Percentiles rank a stretch among this genome's conserved stretches.
Evolutionary conservation across 2,888 invertebrate species (phyloP).

Genomic region (Acronicta aceris): DNA sequence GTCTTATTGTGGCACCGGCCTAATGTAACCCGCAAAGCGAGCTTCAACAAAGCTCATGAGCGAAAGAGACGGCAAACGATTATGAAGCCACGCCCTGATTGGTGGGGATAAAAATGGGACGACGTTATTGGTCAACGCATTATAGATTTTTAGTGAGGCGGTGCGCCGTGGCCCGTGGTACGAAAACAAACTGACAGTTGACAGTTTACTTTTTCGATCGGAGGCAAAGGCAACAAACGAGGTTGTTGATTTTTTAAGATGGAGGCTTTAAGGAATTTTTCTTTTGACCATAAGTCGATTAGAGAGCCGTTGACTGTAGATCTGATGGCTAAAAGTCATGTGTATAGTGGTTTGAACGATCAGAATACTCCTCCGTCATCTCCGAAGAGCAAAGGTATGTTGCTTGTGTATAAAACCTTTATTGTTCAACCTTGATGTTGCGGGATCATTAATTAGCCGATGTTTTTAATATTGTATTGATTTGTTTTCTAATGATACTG

Average conservation of each 20-base stretch:
- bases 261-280: conserved; percentile 68
- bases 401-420: conserved; percentile 7
- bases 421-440: background rate
- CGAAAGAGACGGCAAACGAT: conserved; percentile 77
- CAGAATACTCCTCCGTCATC: conserved; percentile 77
- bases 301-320: conserved; percentile 71
- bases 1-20: conserved; percentile 63
- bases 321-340: conserved; percentile 63
- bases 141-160: conserved; percentile 86
- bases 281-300: conserved; percentile 64
- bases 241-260: conserved; percentile 52
- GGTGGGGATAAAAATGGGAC: conserved; percentile 77
- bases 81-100: conserved; percentile 79
- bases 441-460: too few species aligned
- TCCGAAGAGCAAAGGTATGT: conserved; percentile 81
- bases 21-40: conserved; percentile 66
- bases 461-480: too few species aligned
- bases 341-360: conserved; percentile 62
- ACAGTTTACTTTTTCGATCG: conserved; percentile 79
- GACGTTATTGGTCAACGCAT: conserved; percentile 81
- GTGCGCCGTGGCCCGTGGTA: conserved; percentile 60
- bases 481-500: too few species aligned
- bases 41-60: conserved; percentile 76
- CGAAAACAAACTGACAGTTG: conserved; percentile 75
- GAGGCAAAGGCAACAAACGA: conserved; percentile 52